These are phyloP conservation scores for Sebastes matsubarae DNA, from an alignment of 2,797 vertebrate species.

Conservation along the genomic window DNA sequence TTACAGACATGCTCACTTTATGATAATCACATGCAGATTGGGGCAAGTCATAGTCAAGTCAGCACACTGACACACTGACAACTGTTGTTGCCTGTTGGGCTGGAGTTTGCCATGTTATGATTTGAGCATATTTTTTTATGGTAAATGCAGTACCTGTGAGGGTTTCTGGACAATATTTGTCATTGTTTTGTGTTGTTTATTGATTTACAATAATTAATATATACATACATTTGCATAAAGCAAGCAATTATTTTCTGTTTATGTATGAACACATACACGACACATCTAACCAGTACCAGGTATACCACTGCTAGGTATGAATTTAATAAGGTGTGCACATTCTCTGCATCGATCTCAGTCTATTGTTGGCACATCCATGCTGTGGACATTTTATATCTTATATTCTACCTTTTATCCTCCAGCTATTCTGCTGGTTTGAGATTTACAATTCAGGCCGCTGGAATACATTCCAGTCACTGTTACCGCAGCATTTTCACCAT, in stretches of 20 bases:
- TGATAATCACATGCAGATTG: too few relatives aligned
- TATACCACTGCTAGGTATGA: background rate
- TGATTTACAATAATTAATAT: too few relatives aligned
- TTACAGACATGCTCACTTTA: too few relatives aligned
- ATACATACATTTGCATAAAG: too few relatives aligned
- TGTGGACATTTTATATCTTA: background rate
- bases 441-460: background rate
- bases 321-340: background rate
- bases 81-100: too few relatives aligned
- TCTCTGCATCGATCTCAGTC: background rate
- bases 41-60: too few relatives aligned
- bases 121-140: too few relatives aligned
- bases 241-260: background rate
- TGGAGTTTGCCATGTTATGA: fast-evolving
- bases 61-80: too few relatives aligned
- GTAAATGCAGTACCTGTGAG: too few relatives aligned
- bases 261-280: too few relatives aligned
- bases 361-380: background rate
- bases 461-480: background rate
- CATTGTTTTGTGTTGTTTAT: too few relatives aligned
- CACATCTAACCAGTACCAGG: background rate
- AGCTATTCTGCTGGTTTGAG: background rate
- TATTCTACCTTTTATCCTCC: background rate
- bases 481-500: background rate
- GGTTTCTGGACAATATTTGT: too few relatives aligned